Conservation (phyloP, 2,888 invertebrate species). For the Seladonia tumulorum region DNA sequence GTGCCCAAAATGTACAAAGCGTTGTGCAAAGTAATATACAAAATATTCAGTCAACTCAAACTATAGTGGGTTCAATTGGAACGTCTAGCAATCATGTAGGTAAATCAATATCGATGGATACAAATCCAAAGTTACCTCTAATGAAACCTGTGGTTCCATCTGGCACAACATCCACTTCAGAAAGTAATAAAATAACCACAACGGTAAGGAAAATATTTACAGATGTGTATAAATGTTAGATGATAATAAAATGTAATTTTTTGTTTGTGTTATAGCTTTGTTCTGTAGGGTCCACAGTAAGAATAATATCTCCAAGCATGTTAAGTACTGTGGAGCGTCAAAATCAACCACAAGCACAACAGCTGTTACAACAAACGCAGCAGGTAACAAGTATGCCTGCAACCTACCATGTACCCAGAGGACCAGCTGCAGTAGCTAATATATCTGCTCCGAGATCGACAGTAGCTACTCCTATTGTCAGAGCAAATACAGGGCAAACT, state of each 20-base stretch:
- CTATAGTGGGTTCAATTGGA: conserved; percentile 76
- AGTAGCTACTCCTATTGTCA: conserved; percentile 85
- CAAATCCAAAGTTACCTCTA: conserved; percentile 80
- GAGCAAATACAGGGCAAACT: conserved; percentile 79
- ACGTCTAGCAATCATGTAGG: conserved; percentile 77
- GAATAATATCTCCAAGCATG: conserved; percentile 81
- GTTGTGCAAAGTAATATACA: conserved; percentile 79
- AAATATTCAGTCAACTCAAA: conserved; percentile 78
- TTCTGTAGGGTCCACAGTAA: conserved; percentile 80
- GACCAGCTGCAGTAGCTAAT: conserved; percentile 91
- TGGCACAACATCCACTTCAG: conserved; percentile 76
- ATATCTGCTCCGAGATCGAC: conserved; percentile 89
- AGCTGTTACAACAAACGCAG: conserved; percentile 76
- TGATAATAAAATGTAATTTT: not conserved
- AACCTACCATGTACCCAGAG: conserved; percentile 85
- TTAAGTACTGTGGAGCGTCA: conserved; percentile 80
- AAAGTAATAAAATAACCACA: conserved; percentile 80
- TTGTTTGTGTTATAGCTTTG: conserved; percentile 75
- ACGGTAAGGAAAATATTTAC: conserved; percentile 65
- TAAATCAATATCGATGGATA: conserved; percentile 81
- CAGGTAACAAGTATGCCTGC: conserved; percentile 82
- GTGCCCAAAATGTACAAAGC: conserved; percentile 75
- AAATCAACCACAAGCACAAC: conserved; percentile 74
- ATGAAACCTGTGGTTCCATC: conserved; percentile 80
- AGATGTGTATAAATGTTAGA: conserved; percentile 18